These are phyloP conservation scores for Ailuropoda melanoleuca DNA, from an alignment of 2,113 vertebrate genomes.

Conservation along the genomic window DNA sequence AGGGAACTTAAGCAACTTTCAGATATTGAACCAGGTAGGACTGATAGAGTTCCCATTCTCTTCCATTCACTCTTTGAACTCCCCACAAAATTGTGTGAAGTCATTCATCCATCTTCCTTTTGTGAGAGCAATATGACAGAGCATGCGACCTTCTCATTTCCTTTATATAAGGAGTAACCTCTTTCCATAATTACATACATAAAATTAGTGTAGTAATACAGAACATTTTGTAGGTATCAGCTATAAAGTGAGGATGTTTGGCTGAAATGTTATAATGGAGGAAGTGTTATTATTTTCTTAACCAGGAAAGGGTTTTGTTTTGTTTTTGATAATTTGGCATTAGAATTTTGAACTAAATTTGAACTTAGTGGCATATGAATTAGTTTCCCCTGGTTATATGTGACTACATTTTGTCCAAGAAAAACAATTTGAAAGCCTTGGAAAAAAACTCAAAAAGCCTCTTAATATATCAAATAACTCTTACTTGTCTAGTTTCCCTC, in stretches of 20 bases:
- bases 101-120: constrained; percentile 8
- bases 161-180: background rate
- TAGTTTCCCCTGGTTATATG: constrained; percentile 64
- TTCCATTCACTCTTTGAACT: constrained; percentile 22
- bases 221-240: background rate
- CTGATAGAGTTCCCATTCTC: background rate
- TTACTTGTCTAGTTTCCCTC: no score
- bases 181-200: background rate
- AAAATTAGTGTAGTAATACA: background rate
- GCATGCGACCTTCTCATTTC: background rate
- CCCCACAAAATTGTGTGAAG: background rate
- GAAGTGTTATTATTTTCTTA: constrained; percentile 18
- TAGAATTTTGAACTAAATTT: constrained; percentile 76
- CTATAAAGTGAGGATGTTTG: background rate
- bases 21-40: background rate
- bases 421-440: constrained; percentile 69
- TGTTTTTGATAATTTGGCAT: background rate
- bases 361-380: constrained; percentile 72
- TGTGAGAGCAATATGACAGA: background rate
- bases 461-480: constrained; percentile 78
- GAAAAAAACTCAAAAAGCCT: constrained; percentile 60
- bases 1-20: background rate
- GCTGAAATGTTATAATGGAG: background rate
- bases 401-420: constrained; percentile 58
- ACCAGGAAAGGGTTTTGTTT: background rate